phyloP scores from a whole-genome alignment of 2,113 vertebrate species.

The Eira barbara region DNA sequence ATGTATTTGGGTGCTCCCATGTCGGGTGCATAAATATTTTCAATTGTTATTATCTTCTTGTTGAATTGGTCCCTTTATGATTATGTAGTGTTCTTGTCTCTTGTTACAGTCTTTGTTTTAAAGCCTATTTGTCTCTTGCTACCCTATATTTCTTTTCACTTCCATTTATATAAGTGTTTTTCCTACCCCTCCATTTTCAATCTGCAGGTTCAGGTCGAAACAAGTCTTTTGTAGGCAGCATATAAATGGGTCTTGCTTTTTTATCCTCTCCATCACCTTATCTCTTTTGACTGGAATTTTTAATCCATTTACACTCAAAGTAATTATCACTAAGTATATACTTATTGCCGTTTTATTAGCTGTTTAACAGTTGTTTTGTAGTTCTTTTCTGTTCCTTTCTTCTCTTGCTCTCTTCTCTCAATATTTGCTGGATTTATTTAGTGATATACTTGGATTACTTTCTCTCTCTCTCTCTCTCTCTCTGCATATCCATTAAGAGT shows the following conservation, averaged over 20 bases:
- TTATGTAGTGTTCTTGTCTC: not conserved
- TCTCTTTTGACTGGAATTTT: not conserved
- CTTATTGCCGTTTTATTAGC: not conserved
- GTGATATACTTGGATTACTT: not conserved
- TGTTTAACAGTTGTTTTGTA: not conserved
- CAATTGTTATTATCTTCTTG: not conserved
- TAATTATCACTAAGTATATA: not conserved
- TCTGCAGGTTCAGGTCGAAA: not conserved
- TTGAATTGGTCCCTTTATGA: not conserved
- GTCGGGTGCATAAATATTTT: not conserved
- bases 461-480: not conserved
- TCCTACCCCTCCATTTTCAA: not conserved
- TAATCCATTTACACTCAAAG: not conserved
- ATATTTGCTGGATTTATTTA: not conserved
- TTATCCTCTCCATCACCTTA: not conserved
- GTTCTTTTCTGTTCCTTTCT: not conserved
- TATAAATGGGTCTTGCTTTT: not conserved
- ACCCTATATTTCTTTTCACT: not conserved
- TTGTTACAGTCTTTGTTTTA: not conserved
- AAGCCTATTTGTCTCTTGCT: not conserved
- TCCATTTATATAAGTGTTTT: not conserved
- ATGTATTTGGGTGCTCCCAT: not conserved
- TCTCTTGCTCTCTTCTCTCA: not conserved
- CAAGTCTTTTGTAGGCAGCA: not conserved
- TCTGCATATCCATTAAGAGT: not conserved